Base-by-base conservation (phyloP, 1,140 invertebrate genomes). In the Neocloeon triangulifer region DNA sequence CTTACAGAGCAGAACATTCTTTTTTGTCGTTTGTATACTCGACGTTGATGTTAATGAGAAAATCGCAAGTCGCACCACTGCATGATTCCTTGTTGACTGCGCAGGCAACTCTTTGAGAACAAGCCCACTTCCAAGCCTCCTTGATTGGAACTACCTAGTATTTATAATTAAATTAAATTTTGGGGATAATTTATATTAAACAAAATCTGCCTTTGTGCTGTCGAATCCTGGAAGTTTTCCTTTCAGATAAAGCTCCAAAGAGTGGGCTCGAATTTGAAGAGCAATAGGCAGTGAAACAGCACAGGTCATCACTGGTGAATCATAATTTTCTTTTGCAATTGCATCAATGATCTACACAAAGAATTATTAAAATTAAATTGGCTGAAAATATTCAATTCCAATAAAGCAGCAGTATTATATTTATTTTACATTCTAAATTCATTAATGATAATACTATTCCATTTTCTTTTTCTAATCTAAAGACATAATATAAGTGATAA, bases 61-160 rank as follows among this genome's bases (percentile, higher is more conserved):
- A 58, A 5, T 56, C 52, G 21, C 63, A 62, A 41, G 56, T 42
- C 32, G 49, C 45, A 8, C 41, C 40, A 41, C 36, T 46, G 32
- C 59, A 51, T 23, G 55, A 55, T 29, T 41, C 41, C 32, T 58
- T 62, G 1, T 46, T 49, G 15, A 61, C 45, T 19, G 41, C 33
- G 14, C 49, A 30, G 29, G 56, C 51, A 32, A 69, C 44, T 34
- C 50, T 35, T 9, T 56, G 47, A 30, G 59, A 50, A 41, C 53
- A 42, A 30, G 61, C 48, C 50, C 58, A 62, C 47, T 72, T 73
- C 67, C 68, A 73, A 27, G 62, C 53, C 40, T 73, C 68, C 49
- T 74, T 75, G 1, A 72, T 39, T 4, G 53, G 47, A 15, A 50
- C 42, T 47, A 50, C 25, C 39, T 43, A 12, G 38, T 33, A 2